Evolutionary conservation across 1,140 invertebrate species (phyloP).

Genomic region (Phenacoccus solenopsis): DNA sequence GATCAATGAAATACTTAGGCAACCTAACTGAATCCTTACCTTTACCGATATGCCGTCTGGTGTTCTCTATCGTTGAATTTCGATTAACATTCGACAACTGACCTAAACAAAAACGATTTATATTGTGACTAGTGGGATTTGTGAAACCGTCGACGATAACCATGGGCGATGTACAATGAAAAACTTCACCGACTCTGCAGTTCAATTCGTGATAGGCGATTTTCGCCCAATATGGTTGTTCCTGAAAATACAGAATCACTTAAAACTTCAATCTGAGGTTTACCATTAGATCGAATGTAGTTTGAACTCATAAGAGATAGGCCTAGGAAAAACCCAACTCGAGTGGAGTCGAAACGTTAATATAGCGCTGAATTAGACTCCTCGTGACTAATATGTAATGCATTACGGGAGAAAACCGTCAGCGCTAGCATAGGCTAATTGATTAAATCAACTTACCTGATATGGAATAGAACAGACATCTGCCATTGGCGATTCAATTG

Average conservation of each 20-base stretch:
- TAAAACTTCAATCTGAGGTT: constrained; percentile 38
- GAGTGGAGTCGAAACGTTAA: background rate
- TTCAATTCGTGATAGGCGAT: constrained; percentile 95
- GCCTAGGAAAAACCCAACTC: background rate
- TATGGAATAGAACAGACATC: background rate
- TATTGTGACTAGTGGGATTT: constrained; percentile 87
- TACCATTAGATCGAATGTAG: background rate
- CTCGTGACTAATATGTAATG: background rate
- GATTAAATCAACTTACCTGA: background rate
- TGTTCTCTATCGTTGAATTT: constrained; percentile 95
- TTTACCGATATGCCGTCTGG: constrained; percentile 88
- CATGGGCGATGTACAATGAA: constrained; percentile 79
- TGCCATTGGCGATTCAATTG: background rate
- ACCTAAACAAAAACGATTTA: constrained; percentile 77
- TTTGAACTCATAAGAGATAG: background rate
- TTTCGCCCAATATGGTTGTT: constrained; percentile 88
- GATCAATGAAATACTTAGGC: background rate
- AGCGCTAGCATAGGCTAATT: background rate
- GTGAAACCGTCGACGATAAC: constrained; percentile 94
- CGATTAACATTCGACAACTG: constrained; percentile 93
- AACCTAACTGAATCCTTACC: too few species aligned
- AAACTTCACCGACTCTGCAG: constrained; percentile 86
- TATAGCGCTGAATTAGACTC: constrained; percentile 8
- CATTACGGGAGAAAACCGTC: constrained; percentile 2
- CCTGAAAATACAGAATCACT: constrained; percentile 46